Base-by-base conservation (phyloP, 2,888 invertebrate species). In the Erebia aethiops region DNA sequence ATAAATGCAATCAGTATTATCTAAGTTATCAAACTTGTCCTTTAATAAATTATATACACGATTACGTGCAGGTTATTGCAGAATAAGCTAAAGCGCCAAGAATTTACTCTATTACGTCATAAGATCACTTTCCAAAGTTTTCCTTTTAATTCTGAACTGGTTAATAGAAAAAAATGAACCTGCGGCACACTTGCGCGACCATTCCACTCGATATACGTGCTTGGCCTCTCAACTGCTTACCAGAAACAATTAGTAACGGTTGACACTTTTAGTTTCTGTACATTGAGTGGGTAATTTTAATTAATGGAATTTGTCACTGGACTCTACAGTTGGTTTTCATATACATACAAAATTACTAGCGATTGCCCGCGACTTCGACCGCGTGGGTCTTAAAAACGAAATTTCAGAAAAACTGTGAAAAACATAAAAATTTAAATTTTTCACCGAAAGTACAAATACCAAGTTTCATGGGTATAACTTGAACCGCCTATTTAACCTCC, bases 1-100 rank as follows among this genome's bases (percentile, higher is more conserved):
- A 26, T 21, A 57, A 10, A 18, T 56, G 4, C 16, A 5, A 54
- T 8, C 8, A 11, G 46, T 11, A 46, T 16, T 41, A 41, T 16
- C 8, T 4, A 35, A 57, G 26, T 21, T 41, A 10, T 10, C 41
- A 43, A 60, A 43, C 41, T 35, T 7, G 58, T 41, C 58, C 16
- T 41, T 58, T 14, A 58, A 60, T 41, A 43, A 60, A 43, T n/a
- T n/a, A n/a, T n/a, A n/a, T 60, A 60, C 60, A 11, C 60, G n/a
- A 41, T 60, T 60, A 60, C 60, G 60, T 60, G 41, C 0, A n/a
- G n/a, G n/a, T 16, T n/a, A 57, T 26, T 57, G 41, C 35, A 60
- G 5, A 60, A 16, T 43, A 43, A 16, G 41, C 41, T 43, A 10
- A n/a, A 16, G 10, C 41, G 10, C 41, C 7, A 43, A 16, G 16